Percentiles rank a stretch among this genome's conserved stretches.
Conservation (phyloP, 2,888 invertebrate species). For the Apamea anceps region DNA sequence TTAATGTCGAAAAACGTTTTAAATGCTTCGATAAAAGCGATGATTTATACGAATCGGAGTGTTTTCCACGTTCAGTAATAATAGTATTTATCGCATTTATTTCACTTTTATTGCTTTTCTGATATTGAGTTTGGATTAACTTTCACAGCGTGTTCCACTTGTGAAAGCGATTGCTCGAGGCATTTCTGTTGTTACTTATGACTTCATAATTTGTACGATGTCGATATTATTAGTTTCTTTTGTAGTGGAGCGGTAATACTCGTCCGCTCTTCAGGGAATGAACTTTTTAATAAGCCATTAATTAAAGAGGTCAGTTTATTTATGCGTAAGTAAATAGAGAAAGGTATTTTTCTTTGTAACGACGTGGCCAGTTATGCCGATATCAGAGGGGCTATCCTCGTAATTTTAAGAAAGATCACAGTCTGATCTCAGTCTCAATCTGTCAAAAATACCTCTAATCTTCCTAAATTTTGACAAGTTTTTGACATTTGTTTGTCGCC, state of each 20-base stretch:
- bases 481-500: too few relatives aligned
- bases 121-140: conserved; percentile 50
- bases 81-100: conserved; percentile 58
- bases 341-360: too few relatives aligned
- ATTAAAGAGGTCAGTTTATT: neutral
- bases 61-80: conserved; percentile 49
- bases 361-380: too few relatives aligned
- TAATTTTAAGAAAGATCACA: too few relatives aligned
- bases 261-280: neutral
- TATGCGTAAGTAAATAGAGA: neutral
- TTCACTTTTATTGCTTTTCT: conserved; percentile 56
- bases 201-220: neutral
- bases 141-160: conserved; percentile 28
- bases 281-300: neutral
- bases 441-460: too few relatives aligned
- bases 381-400: too few relatives aligned
- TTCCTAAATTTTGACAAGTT: too few relatives aligned
- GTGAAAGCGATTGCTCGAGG: conserved; percentile 4
- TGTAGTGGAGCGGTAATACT: neutral
- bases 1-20: conserved; percentile 73
- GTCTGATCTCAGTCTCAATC: too few relatives aligned
- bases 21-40: conserved; percentile 67
- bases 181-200: conserved; percentile 3
- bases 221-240: conserved; percentile 4
- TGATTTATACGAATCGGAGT: conserved; percentile 59